Conservation (phyloP, 2,797 vertebrate species). For the Adrianichthys oophorus region DNA sequence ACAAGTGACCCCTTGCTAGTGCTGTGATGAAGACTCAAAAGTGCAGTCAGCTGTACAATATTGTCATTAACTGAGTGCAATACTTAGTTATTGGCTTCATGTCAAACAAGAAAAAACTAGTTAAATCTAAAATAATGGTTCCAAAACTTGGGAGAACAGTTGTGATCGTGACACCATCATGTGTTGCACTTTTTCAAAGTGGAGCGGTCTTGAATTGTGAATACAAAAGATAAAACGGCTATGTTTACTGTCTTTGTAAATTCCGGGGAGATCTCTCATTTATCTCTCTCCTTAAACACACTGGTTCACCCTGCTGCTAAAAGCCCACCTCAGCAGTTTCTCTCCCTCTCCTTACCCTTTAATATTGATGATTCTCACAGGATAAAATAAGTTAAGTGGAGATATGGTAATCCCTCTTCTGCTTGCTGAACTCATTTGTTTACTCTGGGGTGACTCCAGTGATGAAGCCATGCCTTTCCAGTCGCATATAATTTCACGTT, state of each 20-base stretch:
- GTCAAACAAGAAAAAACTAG: slow-evolving; percentile 39
- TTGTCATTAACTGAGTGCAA: slow-evolving; percentile 22
- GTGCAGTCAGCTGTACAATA: slow-evolving; percentile 60
- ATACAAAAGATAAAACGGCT: slow-evolving; percentile 70
- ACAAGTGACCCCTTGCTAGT: slow-evolving; percentile 60
- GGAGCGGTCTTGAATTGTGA: slow-evolving; percentile 44
- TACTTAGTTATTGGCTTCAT: slow-evolving; percentile 46
- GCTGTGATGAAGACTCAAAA: slow-evolving; percentile 61
- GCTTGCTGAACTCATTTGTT: slow-evolving; percentile 80
- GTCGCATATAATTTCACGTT: slow-evolving; percentile 78
- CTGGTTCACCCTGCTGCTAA: slow-evolving; percentile 77
- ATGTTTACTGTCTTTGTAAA: slow-evolving; percentile 79
- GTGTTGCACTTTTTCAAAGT: slow-evolving; percentile 56
- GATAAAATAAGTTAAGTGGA: slow-evolving; percentile 84
- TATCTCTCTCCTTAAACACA: slow-evolving; percentile 80
- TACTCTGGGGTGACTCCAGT: slow-evolving; percentile 79
- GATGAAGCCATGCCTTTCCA: slow-evolving; percentile 73
- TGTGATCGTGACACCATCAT: slow-evolving; percentile 33
- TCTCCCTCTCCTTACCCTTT: slow-evolving; percentile 77
- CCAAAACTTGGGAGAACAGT: slow-evolving; percentile 21
- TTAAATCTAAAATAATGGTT: slow-evolving; percentile 13
- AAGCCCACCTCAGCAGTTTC: slow-evolving; percentile 81
- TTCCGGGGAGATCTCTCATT: slow-evolving; percentile 77
- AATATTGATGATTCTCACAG: slow-evolving; percentile 87
- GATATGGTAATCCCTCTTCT: slow-evolving; percentile 83